phyloP scores from a whole-genome alignment of 2,888 invertebrate species.

The Polyommatus icarus region DNA sequence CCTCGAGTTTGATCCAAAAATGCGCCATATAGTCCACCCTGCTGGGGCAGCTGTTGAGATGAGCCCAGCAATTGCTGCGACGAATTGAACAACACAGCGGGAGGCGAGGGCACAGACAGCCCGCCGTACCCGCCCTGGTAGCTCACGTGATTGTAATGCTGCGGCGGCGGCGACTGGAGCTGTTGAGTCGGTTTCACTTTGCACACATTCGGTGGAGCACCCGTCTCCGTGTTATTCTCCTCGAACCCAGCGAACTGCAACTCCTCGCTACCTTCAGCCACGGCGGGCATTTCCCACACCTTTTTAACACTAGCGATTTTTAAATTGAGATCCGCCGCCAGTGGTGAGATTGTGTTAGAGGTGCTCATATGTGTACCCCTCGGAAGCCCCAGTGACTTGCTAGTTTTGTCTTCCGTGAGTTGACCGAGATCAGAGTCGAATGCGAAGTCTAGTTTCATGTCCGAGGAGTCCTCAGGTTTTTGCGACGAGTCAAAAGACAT shows the following conservation, averaged over 20 bases:
- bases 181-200: conserved; percentile 93
- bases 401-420: conserved; percentile 85
- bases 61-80: conserved; percentile 81
- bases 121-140: conserved; percentile 89
- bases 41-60: conserved; percentile 83
- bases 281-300: conserved; percentile 90
- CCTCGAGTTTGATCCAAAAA: conserved; percentile 89
- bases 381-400: conserved; percentile 74
- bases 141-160: conserved; percentile 84
- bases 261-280: conserved; percentile 81
- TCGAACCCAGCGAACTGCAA: conserved; percentile 71
- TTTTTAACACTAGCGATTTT: conserved; percentile 97
- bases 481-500: conserved; percentile 82
- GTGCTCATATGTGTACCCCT: conserved; percentile 83
- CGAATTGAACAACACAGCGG: conserved; percentile 90
- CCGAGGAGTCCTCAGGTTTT: conserved; percentile 87
- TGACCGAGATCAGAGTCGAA: conserved; percentile 91
- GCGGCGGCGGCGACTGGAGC: conserved; percentile 85
- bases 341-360: conserved; percentile 87
- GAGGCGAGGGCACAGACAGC: conserved; percentile 92
- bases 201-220: conserved; percentile 86
- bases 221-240: conserved; percentile 69
- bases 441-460: conserved; percentile 94
- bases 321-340: conserved; percentile 94
- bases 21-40: conserved; percentile 89